A percentile compares a stretch with the other conserved stretches of the same genome.
Conservation (phyloP, 2,888 invertebrate genomes). For the Stenichneumon culpator region DNA sequence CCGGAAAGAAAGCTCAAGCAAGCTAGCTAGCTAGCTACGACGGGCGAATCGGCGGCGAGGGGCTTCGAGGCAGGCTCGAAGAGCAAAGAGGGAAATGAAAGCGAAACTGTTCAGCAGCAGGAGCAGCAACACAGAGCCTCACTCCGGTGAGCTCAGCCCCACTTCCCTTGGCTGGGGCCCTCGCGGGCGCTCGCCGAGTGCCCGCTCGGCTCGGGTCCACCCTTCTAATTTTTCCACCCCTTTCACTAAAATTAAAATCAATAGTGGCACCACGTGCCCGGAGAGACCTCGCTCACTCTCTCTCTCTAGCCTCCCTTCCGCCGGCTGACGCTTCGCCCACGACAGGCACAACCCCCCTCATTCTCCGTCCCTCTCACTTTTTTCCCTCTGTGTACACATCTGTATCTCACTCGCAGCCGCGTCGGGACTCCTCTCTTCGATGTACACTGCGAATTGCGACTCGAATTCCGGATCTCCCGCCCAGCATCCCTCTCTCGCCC, state of each 20-base stretch:
- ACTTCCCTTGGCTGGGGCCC: conserved; percentile 67
- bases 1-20: conserved; percentile 44
- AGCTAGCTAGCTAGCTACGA: conserved; percentile 53
- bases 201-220: conserved; percentile 74
- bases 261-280: conserved; percentile 85
- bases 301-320: conserved; percentile 55
- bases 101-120: conserved; percentile 84
- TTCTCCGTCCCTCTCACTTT: conserved; percentile 53
- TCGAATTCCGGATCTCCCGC: conserved; percentile 4
- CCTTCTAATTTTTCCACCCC: conserved; percentile 86
- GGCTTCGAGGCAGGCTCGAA: conserved; percentile 61
- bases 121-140: conserved; percentile 72
- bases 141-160: conserved; percentile 77
- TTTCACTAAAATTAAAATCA: conserved; percentile 86
- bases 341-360: conserved; percentile 62
- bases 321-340: conserved; percentile 68
- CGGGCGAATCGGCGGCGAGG: not conserved
- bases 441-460: conserved; percentile 1
- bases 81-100: conserved; percentile 83
- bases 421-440: not conserved
- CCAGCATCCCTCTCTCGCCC: not conserved
- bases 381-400: conserved; percentile 41
- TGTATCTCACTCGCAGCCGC: conserved; percentile 16
- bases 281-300: conserved; percentile 65
- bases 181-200: conserved; percentile 68